Percentiles rank a stretch among this genome's conserved stretches.
These are phyloP conservation scores for Zosterops japonicus DNA, from an alignment of 2,113 vertebrate genomes.

Conservation along the genomic window DNA sequence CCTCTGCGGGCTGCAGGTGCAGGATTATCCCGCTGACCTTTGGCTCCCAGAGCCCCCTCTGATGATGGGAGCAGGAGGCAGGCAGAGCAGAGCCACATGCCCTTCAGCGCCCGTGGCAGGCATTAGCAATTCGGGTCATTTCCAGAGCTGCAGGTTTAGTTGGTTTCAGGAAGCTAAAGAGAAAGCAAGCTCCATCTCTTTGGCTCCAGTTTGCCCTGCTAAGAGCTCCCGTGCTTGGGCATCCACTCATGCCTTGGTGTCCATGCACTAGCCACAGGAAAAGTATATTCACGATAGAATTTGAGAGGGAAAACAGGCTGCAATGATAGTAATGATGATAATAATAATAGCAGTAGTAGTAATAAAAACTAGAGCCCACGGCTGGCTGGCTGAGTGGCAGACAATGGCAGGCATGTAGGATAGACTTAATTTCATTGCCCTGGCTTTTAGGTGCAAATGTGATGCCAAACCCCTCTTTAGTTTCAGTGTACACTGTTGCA, in stretches of 20 bases:
- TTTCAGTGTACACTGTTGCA: not conserved
- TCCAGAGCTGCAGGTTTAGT: not conserved
- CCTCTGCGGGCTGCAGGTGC: constrained; percentile 73
- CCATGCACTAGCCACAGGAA: not conserved
- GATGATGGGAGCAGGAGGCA: constrained; percentile 3
- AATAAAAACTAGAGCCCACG: not conserved
- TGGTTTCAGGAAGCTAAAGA: not conserved
- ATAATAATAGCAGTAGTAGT: not conserved
- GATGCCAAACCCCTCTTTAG: not conserved
- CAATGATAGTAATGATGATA: not conserved
- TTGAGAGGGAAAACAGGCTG: not conserved
- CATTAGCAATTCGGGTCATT: constrained; percentile 34
- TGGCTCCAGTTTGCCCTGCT: not conserved
- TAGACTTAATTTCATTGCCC: not conserved
- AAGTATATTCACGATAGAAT: not conserved
- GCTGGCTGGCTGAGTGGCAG: constrained; percentile 20
- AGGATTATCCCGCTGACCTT: constrained; percentile 70
- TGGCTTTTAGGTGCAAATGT: not conserved
- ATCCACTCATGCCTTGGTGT: not conserved
- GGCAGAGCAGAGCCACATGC: not conserved
- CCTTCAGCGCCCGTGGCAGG: not conserved
- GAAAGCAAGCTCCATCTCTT: not conserved
- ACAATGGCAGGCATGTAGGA: constrained; percentile 7
- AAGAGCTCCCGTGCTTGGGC: not conserved
- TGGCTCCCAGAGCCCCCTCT: constrained; percentile 10